Evolutionary conservation across 35 echinoderm and acorn worm genomes (phyloP), one percentile per base, ranked within the genome.

Genomic region (Antedon bifida): DNA sequence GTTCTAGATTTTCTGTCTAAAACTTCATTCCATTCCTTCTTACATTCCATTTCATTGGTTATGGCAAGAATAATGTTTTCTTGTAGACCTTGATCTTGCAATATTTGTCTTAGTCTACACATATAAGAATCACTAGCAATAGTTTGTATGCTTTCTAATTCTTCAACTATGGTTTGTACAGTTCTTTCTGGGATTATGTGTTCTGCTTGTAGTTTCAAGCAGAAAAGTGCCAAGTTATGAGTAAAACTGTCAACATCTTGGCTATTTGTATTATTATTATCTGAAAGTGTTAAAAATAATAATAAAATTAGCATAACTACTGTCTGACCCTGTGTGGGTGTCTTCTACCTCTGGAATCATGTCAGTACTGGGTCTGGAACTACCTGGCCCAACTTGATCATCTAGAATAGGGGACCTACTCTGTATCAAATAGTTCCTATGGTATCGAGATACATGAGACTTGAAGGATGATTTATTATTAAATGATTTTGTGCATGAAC

Each of bases 161-260:
- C 85, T n/a, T 34, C 30, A 34, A 86, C 46, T 45, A 86, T 79
- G 55, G 31, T 36, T 29, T 86, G 34, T 3, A 86, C 34, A 29
- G 77, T 79, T 19, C 35, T 64, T 56, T 76, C 78, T 46, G 85
- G 85, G 12, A 86, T 35, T 33, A 79, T 42, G 34, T 79, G 26
- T 35, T 86, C 79, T 30, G 75, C 45, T 33, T 51, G 44, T 32
- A 86, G 31, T 80, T 80, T 86, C 31, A 85, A 85, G 36, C 75
- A 76, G 14, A 85, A 85, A 7, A 85, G 36, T 30, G 83, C 83
- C 21, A 85, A 35, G 36, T 85, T 85, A 35, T 38, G 34, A 29
- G 31, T 77, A 30, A 76, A 85, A 42, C 38, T 42, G 14, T 14
- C 23, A 26, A 23, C 26, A 26, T 64, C 51, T 26, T 8, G 26